Base-by-base conservation (phyloP, 1,140 invertebrate species). In the Cherax quadricarinatus region DNA sequence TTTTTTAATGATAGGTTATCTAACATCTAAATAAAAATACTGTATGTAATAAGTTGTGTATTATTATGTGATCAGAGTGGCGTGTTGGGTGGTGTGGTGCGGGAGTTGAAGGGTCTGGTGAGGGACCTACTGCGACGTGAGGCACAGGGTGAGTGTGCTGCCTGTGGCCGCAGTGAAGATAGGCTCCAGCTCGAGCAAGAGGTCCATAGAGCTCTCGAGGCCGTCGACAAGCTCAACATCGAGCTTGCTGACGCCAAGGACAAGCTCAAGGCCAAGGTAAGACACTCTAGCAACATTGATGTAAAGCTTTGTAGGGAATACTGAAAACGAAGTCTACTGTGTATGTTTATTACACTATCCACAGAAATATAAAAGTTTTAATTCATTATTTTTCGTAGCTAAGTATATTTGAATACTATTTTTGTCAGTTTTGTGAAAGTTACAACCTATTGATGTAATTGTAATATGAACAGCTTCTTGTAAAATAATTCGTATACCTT, bases 201-300 rank as follows among this genome's bases (percentile, higher is more conserved):
- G 94, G 95, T 94, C 92, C 96, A 94, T 95, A 95, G 93, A 94
- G 95, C 94, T 94, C 96, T 95, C 91, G 96, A 94, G 95, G 95
- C 92, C 83, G 95, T 98, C 57, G 97, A 98, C 60, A 96, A 97
- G 86, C 96, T 97, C 16, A 96, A 97, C 73, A 96, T 97, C 1
- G 96, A 97, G 79, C 96, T 97, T 1, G 96, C 97, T 14, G 93
- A 94, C 16, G 86, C 60, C 62, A 94, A 91, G 81, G 93, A 94
- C 24, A 94, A 94, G 53, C 91, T 94, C 41, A 94, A 94, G 66
- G 86, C 53, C n/a, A 94, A 94, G 89, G 93, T 94, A 21, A 85
- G 84, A 6, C 4, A 30, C 3, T 14, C 9, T 1, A 14, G 9
- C 9, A 57, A 57, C 53, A 57, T 4, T 57, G 53, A 57, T 57